Evolutionary conservation across 2,888 invertebrate species (phyloP), one percentile per base, ranked within the genome.

Genomic region (Caenorhabditis wallacei): DNA sequence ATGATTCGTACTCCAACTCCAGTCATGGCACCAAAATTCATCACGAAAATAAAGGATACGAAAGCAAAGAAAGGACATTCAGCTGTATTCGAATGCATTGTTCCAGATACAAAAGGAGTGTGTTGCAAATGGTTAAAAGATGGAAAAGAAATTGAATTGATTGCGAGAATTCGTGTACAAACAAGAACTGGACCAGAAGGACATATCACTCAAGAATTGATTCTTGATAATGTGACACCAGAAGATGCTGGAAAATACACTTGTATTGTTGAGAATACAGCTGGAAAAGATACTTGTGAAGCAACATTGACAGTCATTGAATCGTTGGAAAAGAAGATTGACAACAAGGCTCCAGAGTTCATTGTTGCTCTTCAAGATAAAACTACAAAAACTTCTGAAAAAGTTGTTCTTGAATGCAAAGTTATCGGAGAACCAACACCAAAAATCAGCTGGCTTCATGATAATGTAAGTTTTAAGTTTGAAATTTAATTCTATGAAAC

Each of bases 371-470:
- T 82, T 37, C 85, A 85, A 26, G 90, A 90, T 68, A 89, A 90
- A 63, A 81, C 83, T 11, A 88, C 88, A 51, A 85, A 86, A 56
- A 85, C 85, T 10, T 70, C 83, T 8, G 90, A 91, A 66, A 86
- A 86, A 51, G 95, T 95, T 57, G 94, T 94, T 84, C 96, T 92
- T 61, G 90, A 91, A 84, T 91, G 90, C 88, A 90, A 90, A 54
- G 89, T 90, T 3, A 72, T 66, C 18, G 91, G 91, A 53, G 84
- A 84, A 51, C 91, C 91, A 5, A 79, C 76, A 53, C 91, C 91
- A 24, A 84, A 71, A 22, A 83, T 89, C 70, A 82, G 80, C 43
- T 91, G 95, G 95, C 95, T 94, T 92, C 96, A 96, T 92, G 96
- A 96, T 92, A 81, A 80, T 18, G 85, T 87, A 40, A 84, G 87